Evolutionary conservation across 1,140 invertebrate species (phyloP), one percentile per base, ranked within the genome.

Genomic region (Harlomillsia oculata): DNA sequence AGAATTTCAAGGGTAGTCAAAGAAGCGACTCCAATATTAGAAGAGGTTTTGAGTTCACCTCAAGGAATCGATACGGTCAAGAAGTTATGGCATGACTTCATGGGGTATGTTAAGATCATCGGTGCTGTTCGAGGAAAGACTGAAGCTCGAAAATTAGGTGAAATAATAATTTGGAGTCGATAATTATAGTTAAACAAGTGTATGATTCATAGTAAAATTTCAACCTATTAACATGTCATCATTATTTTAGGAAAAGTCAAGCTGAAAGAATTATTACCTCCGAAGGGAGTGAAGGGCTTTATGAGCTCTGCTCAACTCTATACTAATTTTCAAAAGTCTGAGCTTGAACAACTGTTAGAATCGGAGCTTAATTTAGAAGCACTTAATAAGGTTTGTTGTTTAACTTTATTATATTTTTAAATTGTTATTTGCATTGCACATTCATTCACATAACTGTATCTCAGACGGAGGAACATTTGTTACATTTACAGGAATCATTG

Each of bases 171-270:
- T 1, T 18, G 29, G 16, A 32, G 34, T 16, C 28, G 18, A 14
- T 25, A 23, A 21, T 21, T 21, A 25, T 11, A 0, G n/a, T n/a
- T n/a, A n/a, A n/a, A n/a, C n/a, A n/a, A n/a, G n/a, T n/a, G n/a
- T n/a, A n/a, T n/a, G n/a, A n/a, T n/a, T n/a, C n/a, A n/a, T n/a
- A n/a, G n/a, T n/a, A n/a, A n/a, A n/a, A n/a, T n/a, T n/a, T n/a
- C n/a, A n/a, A 44, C 25, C 13, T 26, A 44, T 9, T 21, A 2
- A 29, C 13, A 2, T 16, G 5, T 1, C 25, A 18, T 53, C 21
- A n/a, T 11, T 4, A n/a, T 55, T 32, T 44, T 23, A 55, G 56
- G 56, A 4, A 50, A 20, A 26, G 41, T 52, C 21, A 58, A 58
- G 26, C 34, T 60, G 14, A 34, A 45, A 32, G 52, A 49, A 1